Evolutionary conservation across 1,140 invertebrate species (phyloP), one percentile per base, ranked within the genome.

Genomic region (Semibalanus balanoides): DNA sequence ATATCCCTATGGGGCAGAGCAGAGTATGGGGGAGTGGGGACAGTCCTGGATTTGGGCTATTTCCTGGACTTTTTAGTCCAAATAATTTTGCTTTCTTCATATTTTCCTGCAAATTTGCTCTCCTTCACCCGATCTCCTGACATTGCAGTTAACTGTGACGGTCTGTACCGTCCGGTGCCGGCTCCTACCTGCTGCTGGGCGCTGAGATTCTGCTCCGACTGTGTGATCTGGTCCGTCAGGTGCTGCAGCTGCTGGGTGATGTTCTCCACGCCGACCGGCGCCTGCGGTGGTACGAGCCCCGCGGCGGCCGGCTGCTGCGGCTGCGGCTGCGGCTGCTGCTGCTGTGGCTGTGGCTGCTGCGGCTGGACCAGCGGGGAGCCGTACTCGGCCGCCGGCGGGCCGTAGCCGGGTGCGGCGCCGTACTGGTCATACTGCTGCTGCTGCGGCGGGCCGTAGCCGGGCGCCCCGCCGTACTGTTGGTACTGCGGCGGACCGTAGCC

Each of bases 181-280:
- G 17, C 17, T 40, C 17, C 17, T 7, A 91, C 92, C 81, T 92
- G 89, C 84, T 97, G 93, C 83, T 98, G 96, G 71, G 95, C 95
- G 79, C 91, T 90, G 76, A 98, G 86, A 87, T 98, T 98, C 81
- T 91, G 90, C 85, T 98, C 95, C 80, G 93, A 96, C 84, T 98
- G 94, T 79, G 90, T 89, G 74, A 98, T 95, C 86, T 98, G 94
- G 81, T 97, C 94, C 80, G 93, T 90, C 76, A 96, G 84, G 74
- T 90, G 88, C 78, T 89, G 88, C 81, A 95, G 91, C 83, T 97
- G 93, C 75, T 87, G 84, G 40, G 84, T 83, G 72, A 88, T 82
- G 78, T 83, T 83, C 51, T 87, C 84, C 76, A 88, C 76, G 69
- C 77, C 78, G 51, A 82, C 78, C 28, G 78, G 74, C 75, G 74